Base-by-base conservation (phyloP, 2,797 vertebrate species). In the Neosalanx taihuensis region DNA sequence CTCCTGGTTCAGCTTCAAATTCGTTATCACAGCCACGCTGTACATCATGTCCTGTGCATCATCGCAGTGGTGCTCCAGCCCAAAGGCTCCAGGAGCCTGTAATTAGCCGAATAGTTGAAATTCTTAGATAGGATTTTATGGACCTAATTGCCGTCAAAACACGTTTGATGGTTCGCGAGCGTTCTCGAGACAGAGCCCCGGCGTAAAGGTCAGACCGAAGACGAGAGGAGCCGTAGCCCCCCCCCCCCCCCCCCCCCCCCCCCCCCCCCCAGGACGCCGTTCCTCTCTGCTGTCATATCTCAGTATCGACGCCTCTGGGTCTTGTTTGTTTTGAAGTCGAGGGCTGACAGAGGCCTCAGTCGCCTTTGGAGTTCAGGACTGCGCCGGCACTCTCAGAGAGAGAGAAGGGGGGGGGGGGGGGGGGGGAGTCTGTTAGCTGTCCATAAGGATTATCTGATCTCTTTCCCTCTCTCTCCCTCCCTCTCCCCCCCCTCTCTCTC, bases 71-170 rank as follows among this genome's bases (percentile, higher is more conserved):
- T 67, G 59, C 4, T 61, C 70, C 60, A 30, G 78, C 84, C 86
- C 84, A 84, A 74, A 81, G 70, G 49, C 74, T 37, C 81, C 78
- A 17, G 29, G 49, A 49, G 64, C 72, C 67, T 70, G 62, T 78
- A 85, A 79, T 89, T 86, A 79, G 70, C 58, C 74, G 76, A 41
- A 17, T 70, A 67, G 73, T 83, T 79, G 0, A 72, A 69, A 78
- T 78, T 83, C 72, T 71, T 75, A 4, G 33, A 71, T 76, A 71
- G 71, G 57, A 15, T 18, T 29, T 51, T 67, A 67, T 31, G 29
- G 46, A 26, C 49, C 61, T 72, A 26, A 33, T 31, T 51, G 49
- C n/a, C 35, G 73, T 64, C 57, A 71, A 6, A 71, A 6, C 13
- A 67, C 29, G 18, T 53, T 6, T 30, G 64, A 30, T 18, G 23